Conservation (phyloP, 1,140 invertebrate genomes). For the Eriocheir sinensis region DNA sequence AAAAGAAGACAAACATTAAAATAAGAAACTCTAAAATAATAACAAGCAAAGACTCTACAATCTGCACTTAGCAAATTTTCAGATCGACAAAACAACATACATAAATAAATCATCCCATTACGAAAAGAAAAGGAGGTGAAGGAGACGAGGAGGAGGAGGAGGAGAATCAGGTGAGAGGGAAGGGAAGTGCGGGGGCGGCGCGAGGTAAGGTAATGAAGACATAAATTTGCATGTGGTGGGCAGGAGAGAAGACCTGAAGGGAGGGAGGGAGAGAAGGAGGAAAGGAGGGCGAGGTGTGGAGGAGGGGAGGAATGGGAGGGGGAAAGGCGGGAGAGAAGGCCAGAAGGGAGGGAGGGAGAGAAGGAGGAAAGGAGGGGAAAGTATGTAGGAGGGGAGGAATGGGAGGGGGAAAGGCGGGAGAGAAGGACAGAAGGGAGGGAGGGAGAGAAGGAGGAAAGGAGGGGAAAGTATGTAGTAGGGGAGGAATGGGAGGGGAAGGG, state of each 20-base stretch:
- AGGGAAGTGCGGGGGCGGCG: not conserved
- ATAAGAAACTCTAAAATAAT: too few species aligned
- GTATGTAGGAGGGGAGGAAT: not conserved
- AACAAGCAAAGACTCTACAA: too few species aligned
- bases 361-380: not conserved
- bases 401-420: not conserved
- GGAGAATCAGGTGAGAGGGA: too few species aligned
- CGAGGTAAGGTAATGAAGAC: not conserved
- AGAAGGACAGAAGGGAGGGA: not conserved
- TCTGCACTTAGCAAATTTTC: too few species aligned
- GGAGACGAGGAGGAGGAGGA: too few species aligned
- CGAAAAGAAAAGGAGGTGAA: too few species aligned
- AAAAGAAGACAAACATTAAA: too few species aligned
- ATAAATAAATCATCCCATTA: too few species aligned
- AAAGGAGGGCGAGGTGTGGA: not conserved
- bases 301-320: not conserved
- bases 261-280: not conserved
- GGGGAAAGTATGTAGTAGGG: too few species aligned
- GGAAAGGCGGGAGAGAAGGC: not conserved
- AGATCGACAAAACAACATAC: too few species aligned
- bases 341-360: not conserved
- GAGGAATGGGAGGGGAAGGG: too few species aligned
- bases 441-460: not conserved
- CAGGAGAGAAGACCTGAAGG: not conserved
- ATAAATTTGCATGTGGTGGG: not conserved